Evolutionary conservation across 2,888 invertebrate genomes (phyloP).

Genomic region (Drosophila antonietae): DNA sequence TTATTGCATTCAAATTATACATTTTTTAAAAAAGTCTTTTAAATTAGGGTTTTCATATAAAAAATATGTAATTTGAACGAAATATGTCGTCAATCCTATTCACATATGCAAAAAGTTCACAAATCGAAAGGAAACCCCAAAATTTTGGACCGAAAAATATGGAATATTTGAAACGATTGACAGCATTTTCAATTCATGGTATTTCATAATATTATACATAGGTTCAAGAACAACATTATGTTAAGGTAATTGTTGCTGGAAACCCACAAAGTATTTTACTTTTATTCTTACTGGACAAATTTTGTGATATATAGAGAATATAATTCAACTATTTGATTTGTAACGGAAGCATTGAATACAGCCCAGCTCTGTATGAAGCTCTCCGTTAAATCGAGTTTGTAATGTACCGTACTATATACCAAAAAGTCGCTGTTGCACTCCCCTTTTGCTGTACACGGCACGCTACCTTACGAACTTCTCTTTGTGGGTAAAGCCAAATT

Average conservation of each 20-base stretch:
- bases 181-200: slow-evolving; percentile 26
- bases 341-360: slow-evolving; percentile 50
- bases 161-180: slow-evolving; percentile 24
- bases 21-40: slow-evolving; percentile 49
- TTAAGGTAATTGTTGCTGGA: too few species aligned
- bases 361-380: neutral
- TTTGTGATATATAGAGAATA: neutral
- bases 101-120: slow-evolving; percentile 6
- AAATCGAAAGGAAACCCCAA: slow-evolving; percentile 25
- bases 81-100: slow-evolving; percentile 40
- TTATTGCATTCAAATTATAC: slow-evolving; percentile 66
- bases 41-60: slow-evolving; percentile 40
- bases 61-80: slow-evolving; percentile 67
- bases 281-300: slow-evolving; percentile 2
- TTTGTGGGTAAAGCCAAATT: neutral
- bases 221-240: too few species aligned
- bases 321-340: slow-evolving; percentile 24
- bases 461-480: slow-evolving; percentile 49
- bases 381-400: slow-evolving; percentile 23
- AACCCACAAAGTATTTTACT: neutral
- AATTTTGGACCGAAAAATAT: slow-evolving; percentile 32
- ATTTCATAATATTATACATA: neutral
- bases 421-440: neutral
- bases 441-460: slow-evolving; percentile 25
- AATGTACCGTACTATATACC: slow-evolving; percentile 51